phyloP scores from a whole-genome alignment of 2,797 vertebrate species.

The Pantherophis vulpinus region DNA sequence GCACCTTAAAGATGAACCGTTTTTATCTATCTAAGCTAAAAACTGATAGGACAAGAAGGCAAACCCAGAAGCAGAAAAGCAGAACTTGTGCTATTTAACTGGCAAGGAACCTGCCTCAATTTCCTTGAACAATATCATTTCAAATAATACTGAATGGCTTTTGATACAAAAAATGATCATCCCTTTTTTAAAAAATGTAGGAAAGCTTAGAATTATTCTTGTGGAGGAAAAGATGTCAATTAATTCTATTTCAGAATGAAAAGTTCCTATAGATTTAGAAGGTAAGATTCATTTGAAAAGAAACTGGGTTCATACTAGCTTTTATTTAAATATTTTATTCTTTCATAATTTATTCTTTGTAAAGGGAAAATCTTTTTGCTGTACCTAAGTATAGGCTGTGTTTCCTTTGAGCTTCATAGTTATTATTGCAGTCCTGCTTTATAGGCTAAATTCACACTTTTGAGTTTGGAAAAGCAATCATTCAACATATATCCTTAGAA shows the following conservation, averaged over 20 bases:
- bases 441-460: not conserved
- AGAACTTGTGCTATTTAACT: not conserved
- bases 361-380: not conserved
- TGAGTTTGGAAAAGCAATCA: not conserved
- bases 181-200: not conserved
- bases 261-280: not conserved
- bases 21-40: not conserved
- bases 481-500: not conserved
- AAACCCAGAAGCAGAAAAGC: not conserved
- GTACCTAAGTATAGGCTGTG: not conserved
- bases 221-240: not conserved
- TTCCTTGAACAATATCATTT: not conserved
- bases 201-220: slow-evolving; percentile 1
- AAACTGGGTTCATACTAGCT: not conserved
- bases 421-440: not conserved
- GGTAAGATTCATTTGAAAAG: not conserved
- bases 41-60: not conserved
- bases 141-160: not conserved
- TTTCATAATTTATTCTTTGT: not conserved
- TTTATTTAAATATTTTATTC: not conserved
- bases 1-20: not conserved
- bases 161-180: not conserved
- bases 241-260: not conserved
- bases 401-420: not conserved
- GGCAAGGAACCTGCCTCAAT: not conserved